A percentile compares a stretch with the other conserved stretches of the same genome.
Conservation (phyloP, 1,140 invertebrate genomes). For the Chelonus insularis region DNA sequence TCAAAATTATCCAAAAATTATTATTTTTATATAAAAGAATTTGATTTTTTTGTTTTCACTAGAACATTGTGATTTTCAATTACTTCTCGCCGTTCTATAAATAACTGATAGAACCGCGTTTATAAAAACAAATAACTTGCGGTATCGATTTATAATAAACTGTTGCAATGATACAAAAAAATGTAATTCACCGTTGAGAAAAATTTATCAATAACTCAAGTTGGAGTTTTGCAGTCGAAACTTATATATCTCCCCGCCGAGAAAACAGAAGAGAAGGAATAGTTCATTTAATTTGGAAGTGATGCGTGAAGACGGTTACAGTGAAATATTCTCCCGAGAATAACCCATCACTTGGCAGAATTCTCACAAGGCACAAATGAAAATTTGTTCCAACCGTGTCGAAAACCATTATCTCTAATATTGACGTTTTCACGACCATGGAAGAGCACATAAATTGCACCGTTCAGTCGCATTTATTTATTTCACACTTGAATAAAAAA, state of each 20-base stretch:
- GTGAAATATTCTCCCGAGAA: not conserved
- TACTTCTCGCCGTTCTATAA: too few relatives aligned
- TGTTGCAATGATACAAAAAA: too few relatives aligned
- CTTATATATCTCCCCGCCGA: constrained; percentile 46
- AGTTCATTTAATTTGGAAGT: constrained; percentile 47
- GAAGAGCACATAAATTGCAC: not conserved
- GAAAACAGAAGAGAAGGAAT: constrained; percentile 37
- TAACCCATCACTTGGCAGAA: not conserved
- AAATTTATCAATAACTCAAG: constrained; percentile 5
- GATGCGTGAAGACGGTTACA: constrained; percentile 49
- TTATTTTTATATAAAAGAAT: too few relatives aligned
- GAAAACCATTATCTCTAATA: not conserved
- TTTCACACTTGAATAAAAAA: constrained; percentile 3
- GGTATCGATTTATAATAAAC: too few relatives aligned
- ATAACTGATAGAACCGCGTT: too few relatives aligned
- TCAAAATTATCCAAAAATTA: too few relatives aligned
- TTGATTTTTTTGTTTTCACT: too few relatives aligned
- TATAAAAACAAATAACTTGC: too few relatives aligned
- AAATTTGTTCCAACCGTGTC: constrained; percentile 8
- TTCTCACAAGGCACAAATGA: not conserved
- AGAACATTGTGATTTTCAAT: too few relatives aligned
- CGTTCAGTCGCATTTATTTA: not conserved
- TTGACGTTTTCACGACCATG: not conserved
- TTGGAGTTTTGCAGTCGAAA: constrained; percentile 27
- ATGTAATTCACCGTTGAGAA: not conserved